phyloP scores from a whole-genome alignment of 2,888 invertebrate species.

The Calliphora vomitoria region DNA sequence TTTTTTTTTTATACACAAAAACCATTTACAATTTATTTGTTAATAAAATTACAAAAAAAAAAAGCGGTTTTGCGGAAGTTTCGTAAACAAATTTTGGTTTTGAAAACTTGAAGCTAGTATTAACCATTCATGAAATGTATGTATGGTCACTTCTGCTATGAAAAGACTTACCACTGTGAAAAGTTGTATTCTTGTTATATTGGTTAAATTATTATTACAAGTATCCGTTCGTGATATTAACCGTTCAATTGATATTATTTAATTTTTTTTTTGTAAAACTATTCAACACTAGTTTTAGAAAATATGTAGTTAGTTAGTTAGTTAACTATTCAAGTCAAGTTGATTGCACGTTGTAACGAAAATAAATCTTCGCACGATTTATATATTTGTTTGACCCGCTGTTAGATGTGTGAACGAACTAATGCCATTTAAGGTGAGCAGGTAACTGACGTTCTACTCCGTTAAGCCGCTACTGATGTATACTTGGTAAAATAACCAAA shows the following conservation, averaged over 20 bases:
- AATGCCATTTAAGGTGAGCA: constrained; percentile 55
- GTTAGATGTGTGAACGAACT: constrained; percentile 24
- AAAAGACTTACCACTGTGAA: constrained; percentile 54
- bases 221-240: too few relatives aligned
- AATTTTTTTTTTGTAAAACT: background rate
- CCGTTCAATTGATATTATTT: background rate
- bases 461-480: constrained; percentile 62
- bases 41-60: constrained; percentile 24
- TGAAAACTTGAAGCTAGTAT: background rate
- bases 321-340: constrained; percentile 25
- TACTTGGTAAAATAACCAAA: constrained; percentile 50
- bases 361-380: constrained; percentile 34
- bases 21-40: constrained; percentile 34
- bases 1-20: constrained; percentile 34
- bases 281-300: background rate
- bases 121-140: background rate
- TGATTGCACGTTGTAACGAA: constrained; percentile 41
- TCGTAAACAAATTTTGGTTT: constrained; percentile 44
- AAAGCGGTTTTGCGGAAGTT: constrained; percentile 68
- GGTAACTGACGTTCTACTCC: constrained; percentile 72
- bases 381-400: constrained; percentile 18
- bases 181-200: constrained; percentile 6
- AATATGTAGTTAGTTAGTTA: background rate
- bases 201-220: background rate
- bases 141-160: constrained; percentile 17